Percentiles rank a stretch among this genome's conserved stretches.
Evolutionary conservation across 2,888 invertebrate species (phyloP).

Genomic region (Fragum fragum): DNA sequence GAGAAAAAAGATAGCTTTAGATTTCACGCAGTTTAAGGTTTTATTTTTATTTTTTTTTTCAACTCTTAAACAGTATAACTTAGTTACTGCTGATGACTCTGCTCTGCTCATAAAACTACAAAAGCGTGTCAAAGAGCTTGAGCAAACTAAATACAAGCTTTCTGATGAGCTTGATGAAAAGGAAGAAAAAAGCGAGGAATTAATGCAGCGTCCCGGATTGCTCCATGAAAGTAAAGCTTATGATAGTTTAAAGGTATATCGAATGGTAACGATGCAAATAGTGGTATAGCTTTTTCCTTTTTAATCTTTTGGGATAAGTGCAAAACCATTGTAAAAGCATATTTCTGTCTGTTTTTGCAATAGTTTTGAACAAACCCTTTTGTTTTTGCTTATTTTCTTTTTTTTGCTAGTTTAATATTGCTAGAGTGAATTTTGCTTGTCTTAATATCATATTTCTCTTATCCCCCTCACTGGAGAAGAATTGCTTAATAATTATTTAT

Average conservation of each 20-base stretch:
- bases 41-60: conserved; percentile 13
- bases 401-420: not conserved
- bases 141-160: conserved; percentile 91
- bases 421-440: not conserved
- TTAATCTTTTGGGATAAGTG: too few species aligned
- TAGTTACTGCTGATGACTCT: conserved; percentile 85
- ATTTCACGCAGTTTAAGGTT: too few species aligned
- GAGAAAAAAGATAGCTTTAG: too few species aligned
- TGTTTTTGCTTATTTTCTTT: not conserved
- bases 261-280: not conserved
- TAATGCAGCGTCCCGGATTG: conserved; percentile 32
- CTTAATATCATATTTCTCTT: too few species aligned
- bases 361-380: not conserved
- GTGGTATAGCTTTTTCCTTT: not conserved
- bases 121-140: conserved; percentile 86
- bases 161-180: conserved; percentile 92
- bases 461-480: too few species aligned
- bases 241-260: conserved; percentile 72
- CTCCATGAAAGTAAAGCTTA: conserved; percentile 57
- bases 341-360: too few species aligned
- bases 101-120: conserved; percentile 93
- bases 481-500: too few species aligned
- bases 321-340: too few species aligned
- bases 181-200: conserved; percentile 88
- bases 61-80: conserved; percentile 64